Evolutionary conservation across 2,113 vertebrate genomes (phyloP).

Genomic region (Rhagologus leucostigma): DNA sequence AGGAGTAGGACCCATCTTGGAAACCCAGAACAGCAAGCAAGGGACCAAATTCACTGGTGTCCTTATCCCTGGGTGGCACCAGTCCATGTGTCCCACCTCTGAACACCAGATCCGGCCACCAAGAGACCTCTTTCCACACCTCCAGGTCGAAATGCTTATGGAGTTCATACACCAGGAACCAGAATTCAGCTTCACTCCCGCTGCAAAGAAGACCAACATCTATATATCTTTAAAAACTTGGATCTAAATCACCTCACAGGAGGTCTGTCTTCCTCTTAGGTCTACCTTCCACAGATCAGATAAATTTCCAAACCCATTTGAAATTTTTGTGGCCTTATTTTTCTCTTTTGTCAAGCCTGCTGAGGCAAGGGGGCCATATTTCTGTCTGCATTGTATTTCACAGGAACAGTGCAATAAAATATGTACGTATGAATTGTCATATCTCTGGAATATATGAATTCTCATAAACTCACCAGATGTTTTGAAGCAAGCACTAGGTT

Average conservation of each 20-base stretch:
- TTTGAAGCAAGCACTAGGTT: neutral
- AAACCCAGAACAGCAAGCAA: neutral
- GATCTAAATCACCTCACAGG: neutral
- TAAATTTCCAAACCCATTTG: neutral
- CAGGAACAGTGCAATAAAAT: constrained; percentile 18
- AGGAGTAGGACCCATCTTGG: neutral
- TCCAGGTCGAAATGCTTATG: neutral
- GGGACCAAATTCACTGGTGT: neutral
- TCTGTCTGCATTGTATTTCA: constrained; percentile 40
- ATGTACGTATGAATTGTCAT: neutral
- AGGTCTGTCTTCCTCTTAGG: neutral
- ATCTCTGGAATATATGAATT: constrained; percentile 25
- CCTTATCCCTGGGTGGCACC: neutral
- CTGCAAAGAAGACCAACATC: neutral
- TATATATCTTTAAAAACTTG: neutral
- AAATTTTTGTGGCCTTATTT: constrained; percentile 20
- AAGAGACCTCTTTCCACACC: neutral
- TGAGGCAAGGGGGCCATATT: constrained; percentile 16
- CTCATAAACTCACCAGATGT: constrained; percentile 47
- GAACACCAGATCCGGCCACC: neutral
- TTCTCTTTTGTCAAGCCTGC: constrained; percentile 10
- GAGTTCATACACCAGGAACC: neutral
- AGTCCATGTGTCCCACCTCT: neutral
- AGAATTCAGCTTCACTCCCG: neutral
- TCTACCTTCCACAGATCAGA: neutral